These are phyloP conservation scores for Neotoxoptera formosana DNA, from an alignment of 1,140 invertebrate species.

Conservation along the genomic window DNA sequence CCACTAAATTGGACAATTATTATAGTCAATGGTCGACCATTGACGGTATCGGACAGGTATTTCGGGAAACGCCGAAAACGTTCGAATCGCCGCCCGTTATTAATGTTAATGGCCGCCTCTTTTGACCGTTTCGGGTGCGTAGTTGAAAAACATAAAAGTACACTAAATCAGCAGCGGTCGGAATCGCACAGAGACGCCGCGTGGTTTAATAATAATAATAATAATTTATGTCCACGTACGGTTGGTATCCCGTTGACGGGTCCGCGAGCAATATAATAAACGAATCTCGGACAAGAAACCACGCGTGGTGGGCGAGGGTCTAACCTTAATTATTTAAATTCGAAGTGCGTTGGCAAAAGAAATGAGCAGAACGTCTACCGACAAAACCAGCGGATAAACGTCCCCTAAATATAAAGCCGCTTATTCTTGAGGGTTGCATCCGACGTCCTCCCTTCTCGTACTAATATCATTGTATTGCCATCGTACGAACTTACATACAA, in stretches of 20 bases:
- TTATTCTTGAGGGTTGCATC: no score
- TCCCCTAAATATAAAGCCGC: no score
- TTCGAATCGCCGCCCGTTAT: neutral
- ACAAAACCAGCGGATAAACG: no score
- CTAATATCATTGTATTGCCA: no score
- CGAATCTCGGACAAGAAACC: neutral
- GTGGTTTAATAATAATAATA: neutral
- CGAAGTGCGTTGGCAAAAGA: neutral
- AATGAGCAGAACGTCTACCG: neutral
- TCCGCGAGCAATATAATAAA: neutral
- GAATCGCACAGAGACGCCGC: neutral
- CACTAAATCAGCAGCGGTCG: constrained; percentile 1
- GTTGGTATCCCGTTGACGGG: neutral
- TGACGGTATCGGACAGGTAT: constrained; percentile 11
- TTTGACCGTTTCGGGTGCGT: neutral
- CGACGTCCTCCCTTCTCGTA: no score
- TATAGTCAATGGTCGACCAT: neutral
- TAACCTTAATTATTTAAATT: neutral
- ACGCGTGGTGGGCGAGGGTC: neutral
- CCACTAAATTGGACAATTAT: neutral
- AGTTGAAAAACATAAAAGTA: constrained; percentile 2
- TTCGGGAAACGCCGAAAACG: neutral
- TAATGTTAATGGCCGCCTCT: neutral
- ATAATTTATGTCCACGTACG: neutral
- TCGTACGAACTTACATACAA: neutral